Evolutionary conservation across 2,888 invertebrate genomes (phyloP), one percentile per base, ranked within the genome.

Genomic region (Automeris io): DNA sequence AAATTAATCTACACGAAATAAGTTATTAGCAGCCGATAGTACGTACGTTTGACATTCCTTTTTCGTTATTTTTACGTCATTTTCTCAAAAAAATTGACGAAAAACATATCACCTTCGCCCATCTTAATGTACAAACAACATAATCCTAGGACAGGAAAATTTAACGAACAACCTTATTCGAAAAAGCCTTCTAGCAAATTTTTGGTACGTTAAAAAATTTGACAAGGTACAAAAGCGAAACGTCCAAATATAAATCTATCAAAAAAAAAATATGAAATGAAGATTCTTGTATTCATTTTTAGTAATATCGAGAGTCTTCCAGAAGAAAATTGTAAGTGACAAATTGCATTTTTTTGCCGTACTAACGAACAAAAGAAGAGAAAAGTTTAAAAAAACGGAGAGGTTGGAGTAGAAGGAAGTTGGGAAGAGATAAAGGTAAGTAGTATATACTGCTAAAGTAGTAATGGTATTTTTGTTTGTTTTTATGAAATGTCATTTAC

Each of bases 131-230:
- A 76, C 67, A 68, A 51, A 54, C 68, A 80, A 79, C 76, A 58
- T 74, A 82, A 81, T 81, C 82, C 82, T 80, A 83, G 82, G 77
- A 72, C 70, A 69, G 66, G 63, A 66, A 69, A 60, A 47, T 45
- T 47, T 51, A 9, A 42, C 34, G 16, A 42, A 40, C 38, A 41
- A 24, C 49, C 34, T 43, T 40, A 22, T 33, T 31, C 18, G 36
- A 21, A 22, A 29, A 16, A 31, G 29, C 32, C 8, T 18, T 23
- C 32, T 11, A 31, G 23, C 22, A 23, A 31, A 40, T 46, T 45
- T 47, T 55, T 49, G 50, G 54, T 47, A 49, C 51, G 42, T 45
- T 7, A 6, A 31, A 16, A 18, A 37, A 31, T 37, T 37, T 23
- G 37, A 37, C 8, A 18, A 23, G 11, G 32, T 23, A 32, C 18